Evolutionary conservation across 2,888 invertebrate genomes (phyloP).

Genomic region (Ferdinandea cuprea): DNA sequence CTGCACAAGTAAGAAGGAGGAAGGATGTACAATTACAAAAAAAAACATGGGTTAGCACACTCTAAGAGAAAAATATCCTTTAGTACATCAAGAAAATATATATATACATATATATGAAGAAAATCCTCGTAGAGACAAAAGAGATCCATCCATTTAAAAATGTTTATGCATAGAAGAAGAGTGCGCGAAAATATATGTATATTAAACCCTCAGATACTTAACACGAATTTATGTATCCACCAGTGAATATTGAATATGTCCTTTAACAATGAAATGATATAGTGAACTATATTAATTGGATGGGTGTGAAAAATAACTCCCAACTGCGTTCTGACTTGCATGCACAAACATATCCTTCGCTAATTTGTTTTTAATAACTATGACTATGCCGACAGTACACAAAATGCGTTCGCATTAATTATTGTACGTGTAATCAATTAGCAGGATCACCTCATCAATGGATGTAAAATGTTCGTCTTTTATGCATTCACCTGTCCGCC

Average conservation of each 20-base stretch:
- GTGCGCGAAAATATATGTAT: background rate
- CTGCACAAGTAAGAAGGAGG: background rate
- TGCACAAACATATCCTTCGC: background rate
- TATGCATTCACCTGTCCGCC: conserved; percentile 26
- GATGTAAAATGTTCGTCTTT: background rate
- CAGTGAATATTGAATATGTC: background rate
- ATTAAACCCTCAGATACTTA: background rate
- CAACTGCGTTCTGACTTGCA: background rate
- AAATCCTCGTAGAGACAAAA: background rate
- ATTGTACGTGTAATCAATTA: conserved; percentile 46
- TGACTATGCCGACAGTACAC: background rate
- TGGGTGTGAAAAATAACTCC: background rate
- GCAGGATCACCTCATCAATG: conserved; percentile 13
- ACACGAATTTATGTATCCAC: conserved; percentile 9
- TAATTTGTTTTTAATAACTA: conserved; percentile 47
- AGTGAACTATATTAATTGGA: conserved; percentile 5
- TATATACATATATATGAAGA: background rate
- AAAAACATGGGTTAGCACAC: background rate
- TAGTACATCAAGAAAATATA: conserved; percentile 24
- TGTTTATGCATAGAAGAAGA: too few relatives aligned
- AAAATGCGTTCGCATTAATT: conserved; percentile 35
- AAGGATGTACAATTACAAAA: too few relatives aligned
- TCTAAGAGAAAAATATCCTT: conserved; percentile 4
- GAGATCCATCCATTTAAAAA: too few relatives aligned
- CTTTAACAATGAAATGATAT: background rate